Evolutionary conservation across 2,797 vertebrate genomes (phyloP).

Genomic region (Syngnathus rostellatus): DNA sequence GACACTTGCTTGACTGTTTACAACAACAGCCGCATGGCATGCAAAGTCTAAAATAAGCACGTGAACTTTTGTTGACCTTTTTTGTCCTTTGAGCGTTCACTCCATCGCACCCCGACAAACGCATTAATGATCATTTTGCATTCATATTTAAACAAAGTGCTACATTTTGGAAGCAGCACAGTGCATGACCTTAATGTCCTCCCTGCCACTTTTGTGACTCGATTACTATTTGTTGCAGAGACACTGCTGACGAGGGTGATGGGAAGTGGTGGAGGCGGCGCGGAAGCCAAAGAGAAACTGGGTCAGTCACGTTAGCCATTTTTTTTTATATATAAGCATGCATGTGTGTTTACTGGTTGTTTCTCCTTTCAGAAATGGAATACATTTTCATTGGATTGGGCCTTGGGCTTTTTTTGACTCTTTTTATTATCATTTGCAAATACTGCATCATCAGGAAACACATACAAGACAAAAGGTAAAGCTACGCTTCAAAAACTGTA

Average conservation of each 20-base stretch:
- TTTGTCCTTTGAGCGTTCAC: not conserved
- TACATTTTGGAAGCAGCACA: not conserved
- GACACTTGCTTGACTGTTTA: not conserved
- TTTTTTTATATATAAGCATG: no score
- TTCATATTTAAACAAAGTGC: not conserved
- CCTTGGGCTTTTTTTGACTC: not conserved
- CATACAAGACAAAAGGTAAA: not conserved
- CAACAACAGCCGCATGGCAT: not conserved
- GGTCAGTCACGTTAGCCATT: not conserved
- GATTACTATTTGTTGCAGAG: not conserved
- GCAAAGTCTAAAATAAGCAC: not conserved
- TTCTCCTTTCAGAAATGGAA: not conserved
- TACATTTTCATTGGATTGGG: not conserved
- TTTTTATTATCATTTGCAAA: not conserved
- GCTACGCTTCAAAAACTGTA: no score
- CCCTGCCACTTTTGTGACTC: not conserved
- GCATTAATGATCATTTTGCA: not conserved
- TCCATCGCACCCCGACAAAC: not conserved
- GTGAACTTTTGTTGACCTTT: not conserved
- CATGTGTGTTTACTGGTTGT: not conserved
- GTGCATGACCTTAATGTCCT: not conserved
- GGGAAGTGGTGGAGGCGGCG: not conserved
- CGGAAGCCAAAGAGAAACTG: conserved; percentile 1
- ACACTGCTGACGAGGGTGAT: not conserved
- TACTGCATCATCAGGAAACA: not conserved